Percentiles rank a stretch among this genome's conserved stretches.
phyloP scores from a whole-genome alignment of 2,113 vertebrate species.

The Puntigrus tetrazona region DNA sequence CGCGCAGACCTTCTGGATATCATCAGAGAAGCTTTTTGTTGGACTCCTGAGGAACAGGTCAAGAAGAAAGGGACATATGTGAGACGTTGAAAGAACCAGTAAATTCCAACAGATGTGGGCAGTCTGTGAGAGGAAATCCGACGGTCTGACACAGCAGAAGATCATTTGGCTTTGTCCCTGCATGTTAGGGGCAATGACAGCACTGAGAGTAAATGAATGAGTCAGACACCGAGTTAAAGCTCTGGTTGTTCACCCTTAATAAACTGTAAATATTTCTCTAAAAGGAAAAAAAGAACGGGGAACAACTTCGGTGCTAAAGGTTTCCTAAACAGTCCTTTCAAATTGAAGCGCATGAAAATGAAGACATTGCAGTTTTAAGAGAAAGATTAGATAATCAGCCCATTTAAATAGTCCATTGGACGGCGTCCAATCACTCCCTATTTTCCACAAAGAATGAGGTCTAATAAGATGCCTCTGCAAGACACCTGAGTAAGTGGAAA shows the following conservation, averaged over 20 bases:
- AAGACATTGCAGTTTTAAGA: not conserved
- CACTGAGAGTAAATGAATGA: not conserved
- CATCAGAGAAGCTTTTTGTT: constrained; percentile 12
- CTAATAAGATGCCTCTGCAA: constrained; percentile 31
- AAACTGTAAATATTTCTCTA: not conserved
- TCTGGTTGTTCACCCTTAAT: not conserved
- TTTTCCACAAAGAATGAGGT: constrained; percentile 26
- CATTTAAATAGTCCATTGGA: not conserved
- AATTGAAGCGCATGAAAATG: not conserved
- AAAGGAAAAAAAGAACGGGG: not conserved
- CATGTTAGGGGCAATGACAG: not conserved
- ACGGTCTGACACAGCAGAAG: not conserved
- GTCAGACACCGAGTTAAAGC: not conserved
- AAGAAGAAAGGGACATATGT: constrained; percentile 11
- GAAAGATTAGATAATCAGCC: not conserved
- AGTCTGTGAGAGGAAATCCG: not conserved
- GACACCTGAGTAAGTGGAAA: constrained; percentile 45
- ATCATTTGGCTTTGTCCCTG: not conserved
- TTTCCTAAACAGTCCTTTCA: not conserved
- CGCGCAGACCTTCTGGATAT: not conserved
- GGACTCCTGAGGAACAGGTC: constrained; percentile 5
- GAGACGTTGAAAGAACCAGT: not conserved
- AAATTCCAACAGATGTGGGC: constrained; percentile 39
- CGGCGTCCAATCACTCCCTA: not conserved
- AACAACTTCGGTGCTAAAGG: not conserved